Percentiles rank a stretch among this genome's conserved stretches.
phyloP scores from a whole-genome alignment of 1,140 invertebrate genomes.

The Whitmania pigra region DNA sequence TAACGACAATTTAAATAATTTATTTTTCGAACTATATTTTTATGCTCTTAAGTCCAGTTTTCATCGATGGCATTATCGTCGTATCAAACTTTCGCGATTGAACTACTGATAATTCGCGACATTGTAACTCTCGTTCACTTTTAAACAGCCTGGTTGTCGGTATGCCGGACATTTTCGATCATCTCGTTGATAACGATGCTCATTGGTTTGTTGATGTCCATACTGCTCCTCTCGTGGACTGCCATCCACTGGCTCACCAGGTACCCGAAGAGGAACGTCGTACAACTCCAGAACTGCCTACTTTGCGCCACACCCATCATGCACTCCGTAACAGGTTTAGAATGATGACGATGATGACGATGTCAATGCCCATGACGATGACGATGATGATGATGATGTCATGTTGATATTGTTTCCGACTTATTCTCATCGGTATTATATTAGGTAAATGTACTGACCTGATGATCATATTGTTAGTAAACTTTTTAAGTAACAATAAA shows the following conservation, averaged over 20 bases:
- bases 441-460: too few relatives aligned
- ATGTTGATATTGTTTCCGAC: too few relatives aligned
- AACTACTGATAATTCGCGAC: neutral
- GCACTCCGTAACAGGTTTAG: constrained; percentile 20
- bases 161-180: constrained; percentile 19
- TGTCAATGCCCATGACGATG: too few relatives aligned
- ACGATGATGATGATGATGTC: neutral
- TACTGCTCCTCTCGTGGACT: constrained; percentile 22
- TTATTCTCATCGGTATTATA: too few relatives aligned
- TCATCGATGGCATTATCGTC: neutral
- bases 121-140: neutral
- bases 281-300: neutral
- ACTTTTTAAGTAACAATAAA: too few relatives aligned
- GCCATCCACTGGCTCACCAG: constrained; percentile 20
- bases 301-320: constrained; percentile 24
- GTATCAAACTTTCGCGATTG: neutral
- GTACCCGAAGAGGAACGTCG: constrained; percentile 7
- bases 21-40: neutral
- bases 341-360: neutral
- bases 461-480: too few relatives aligned
- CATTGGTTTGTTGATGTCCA: constrained; percentile 18
- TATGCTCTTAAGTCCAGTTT: neutral
- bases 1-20: neutral
- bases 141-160: constrained; percentile 20
- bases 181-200: constrained; percentile 18